These are phyloP conservation scores for Chunga burmeisteri DNA, from an alignment of 2,113 vertebrate genomes.

Conservation along the genomic window DNA sequence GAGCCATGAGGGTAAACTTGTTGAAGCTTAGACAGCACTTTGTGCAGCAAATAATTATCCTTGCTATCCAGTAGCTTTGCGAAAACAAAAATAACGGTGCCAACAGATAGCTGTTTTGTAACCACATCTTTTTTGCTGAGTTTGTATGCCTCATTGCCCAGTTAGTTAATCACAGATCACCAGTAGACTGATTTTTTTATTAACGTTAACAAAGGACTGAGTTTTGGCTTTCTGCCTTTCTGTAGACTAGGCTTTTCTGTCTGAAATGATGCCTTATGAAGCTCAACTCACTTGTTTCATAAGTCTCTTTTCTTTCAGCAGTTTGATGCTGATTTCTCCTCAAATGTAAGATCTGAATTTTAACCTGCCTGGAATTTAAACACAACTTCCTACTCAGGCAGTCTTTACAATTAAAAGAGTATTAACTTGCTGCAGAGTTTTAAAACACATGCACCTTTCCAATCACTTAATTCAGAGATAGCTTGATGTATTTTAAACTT, in stretches of 20 bases:
- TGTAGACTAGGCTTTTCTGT: background rate
- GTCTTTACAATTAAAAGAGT: background rate
- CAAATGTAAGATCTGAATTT: background rate
- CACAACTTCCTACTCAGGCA: background rate
- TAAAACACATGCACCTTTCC: background rate
- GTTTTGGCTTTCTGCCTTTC: background rate
- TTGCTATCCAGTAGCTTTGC: background rate
- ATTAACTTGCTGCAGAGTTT: background rate
- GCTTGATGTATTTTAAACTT: background rate
- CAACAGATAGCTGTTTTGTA: background rate
- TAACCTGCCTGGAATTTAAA: background rate
- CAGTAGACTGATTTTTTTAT: background rate
- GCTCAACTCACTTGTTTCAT: background rate
- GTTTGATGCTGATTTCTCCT: background rate
- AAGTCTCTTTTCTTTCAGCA: background rate
- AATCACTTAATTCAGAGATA: background rate
- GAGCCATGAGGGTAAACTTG: background rate
- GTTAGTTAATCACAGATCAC: conserved; percentile 7
- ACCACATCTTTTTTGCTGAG: background rate
- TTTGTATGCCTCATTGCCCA: background rate
- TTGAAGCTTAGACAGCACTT: background rate
- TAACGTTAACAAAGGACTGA: background rate
- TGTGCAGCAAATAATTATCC: background rate
- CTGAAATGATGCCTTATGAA: background rate
- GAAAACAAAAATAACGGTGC: background rate